Conservation (phyloP, 1,140 invertebrate species). For the Batillaria attramentaria region DNA sequence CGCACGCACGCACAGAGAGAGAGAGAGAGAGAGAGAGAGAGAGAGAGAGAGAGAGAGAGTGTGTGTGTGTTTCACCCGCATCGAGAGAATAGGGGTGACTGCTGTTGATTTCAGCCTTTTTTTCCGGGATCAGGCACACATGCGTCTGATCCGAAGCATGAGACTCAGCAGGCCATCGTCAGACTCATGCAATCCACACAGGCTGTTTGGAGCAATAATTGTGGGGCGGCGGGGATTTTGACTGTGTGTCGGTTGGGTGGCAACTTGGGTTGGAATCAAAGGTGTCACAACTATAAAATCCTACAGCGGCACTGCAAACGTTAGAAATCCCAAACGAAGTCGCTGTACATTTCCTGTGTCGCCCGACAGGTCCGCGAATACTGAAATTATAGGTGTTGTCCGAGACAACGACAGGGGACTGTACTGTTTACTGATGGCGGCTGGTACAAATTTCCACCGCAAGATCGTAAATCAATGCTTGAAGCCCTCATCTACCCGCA, state of each 20-base stretch:
- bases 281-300: too few species aligned
- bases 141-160: not conserved
- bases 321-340: too few species aligned
- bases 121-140: not conserved
- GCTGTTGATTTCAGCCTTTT: not conserved
- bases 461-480: too few species aligned
- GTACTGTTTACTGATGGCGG: too few species aligned
- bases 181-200: not conserved
- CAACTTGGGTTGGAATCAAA: too few species aligned
- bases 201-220: not conserved
- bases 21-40: not conserved
- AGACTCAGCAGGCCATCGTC: not conserved
- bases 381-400: too few species aligned
- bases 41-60: not conserved
- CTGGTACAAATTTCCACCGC: too few species aligned
- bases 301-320: too few species aligned
- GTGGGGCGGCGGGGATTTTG: not conserved
- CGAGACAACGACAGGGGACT: too few species aligned
- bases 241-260: not conserved
- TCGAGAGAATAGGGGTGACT: not conserved
- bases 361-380: too few species aligned
- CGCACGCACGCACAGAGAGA: not conserved
- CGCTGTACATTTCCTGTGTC: too few species aligned
- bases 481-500: too few species aligned
- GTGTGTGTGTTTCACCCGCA: not conserved